Percentiles rank a stretch among this genome's conserved stretches.
Evolutionary conservation across 2,888 invertebrate species (phyloP).

Genomic region (Xylota sylvarum): DNA sequence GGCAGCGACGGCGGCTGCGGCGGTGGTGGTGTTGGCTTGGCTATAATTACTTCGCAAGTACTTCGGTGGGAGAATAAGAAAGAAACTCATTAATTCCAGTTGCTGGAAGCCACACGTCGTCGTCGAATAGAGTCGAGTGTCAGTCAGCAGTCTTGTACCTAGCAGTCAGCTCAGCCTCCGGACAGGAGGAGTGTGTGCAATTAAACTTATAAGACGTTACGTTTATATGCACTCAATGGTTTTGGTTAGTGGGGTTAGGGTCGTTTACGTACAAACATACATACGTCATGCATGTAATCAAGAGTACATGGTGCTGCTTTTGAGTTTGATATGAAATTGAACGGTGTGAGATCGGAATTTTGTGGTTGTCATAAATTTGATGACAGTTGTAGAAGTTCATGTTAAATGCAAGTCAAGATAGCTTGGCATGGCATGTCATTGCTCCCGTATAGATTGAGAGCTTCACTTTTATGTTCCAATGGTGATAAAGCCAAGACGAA

Average conservation of each 20-base stretch:
- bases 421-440: background rate
- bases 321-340: conserved; percentile 58
- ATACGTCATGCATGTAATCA: conserved; percentile 20
- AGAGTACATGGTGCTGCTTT: conserved; percentile 3
- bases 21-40: conserved; percentile 3
- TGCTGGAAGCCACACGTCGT: conserved; percentile 61
- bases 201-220: conserved; percentile 55
- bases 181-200: conserved; percentile 43
- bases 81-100: conserved; percentile 63
- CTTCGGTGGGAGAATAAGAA: conserved; percentile 43
- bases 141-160: conserved; percentile 41
- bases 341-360: conserved; percentile 75
- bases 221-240: conserved; percentile 34
- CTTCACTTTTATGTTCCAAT: background rate
- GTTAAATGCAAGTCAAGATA: background rate
- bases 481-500: background rate
- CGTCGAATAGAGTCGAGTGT: conserved; percentile 49
- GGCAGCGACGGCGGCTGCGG: background rate
- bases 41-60: conserved; percentile 65
- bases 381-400: conserved; percentile 35
- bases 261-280: conserved; percentile 22
- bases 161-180: conserved; percentile 19
- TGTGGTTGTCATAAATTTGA: conserved; percentile 64
- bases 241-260: conserved; percentile 59
- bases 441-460: conserved; percentile 3